A percentile compares a stretch with the other conserved stretches of the same genome.
phyloP scores from a whole-genome alignment of 53 echinoderm and acorn worm species.

The Paracentrotus lividus region DNA sequence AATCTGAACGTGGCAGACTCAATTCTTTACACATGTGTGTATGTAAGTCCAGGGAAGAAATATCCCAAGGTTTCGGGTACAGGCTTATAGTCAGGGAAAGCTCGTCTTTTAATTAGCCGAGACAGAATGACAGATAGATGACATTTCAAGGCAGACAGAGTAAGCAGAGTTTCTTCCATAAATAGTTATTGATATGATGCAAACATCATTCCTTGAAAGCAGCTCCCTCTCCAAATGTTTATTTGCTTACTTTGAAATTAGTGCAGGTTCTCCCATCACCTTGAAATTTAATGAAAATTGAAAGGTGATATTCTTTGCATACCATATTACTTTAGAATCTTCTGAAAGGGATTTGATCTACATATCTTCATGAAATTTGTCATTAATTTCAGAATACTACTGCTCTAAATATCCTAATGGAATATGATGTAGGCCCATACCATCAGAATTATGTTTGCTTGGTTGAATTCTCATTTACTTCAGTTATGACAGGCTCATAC shows the following conservation, averaged over 20 bases:
- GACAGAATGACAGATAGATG: slow-evolving; percentile 34
- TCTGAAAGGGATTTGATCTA: not conserved
- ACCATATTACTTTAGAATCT: not conserved
- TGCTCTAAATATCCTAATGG: not conserved
- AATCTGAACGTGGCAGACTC: slow-evolving; percentile 31
- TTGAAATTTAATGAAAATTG: not conserved
- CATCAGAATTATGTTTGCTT: not conserved
- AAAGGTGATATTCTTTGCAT: not conserved
- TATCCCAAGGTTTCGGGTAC: slow-evolving; percentile 19
- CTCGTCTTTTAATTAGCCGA: not conserved
- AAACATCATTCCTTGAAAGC: not conserved
- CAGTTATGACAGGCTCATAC: not conserved
- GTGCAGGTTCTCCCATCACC: not conserved
- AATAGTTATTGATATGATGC: not conserved
- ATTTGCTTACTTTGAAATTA: not conserved
- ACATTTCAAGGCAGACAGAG: not conserved
- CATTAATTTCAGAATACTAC: not conserved
- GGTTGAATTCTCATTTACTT: not conserved
- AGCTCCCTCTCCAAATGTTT: not conserved
- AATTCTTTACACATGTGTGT: slow-evolving; percentile 53
- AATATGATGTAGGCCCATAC: not conserved
- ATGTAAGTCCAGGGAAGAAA: slow-evolving; percentile 23
- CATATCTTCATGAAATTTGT: not conserved
- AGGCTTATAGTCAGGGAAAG: not conserved
- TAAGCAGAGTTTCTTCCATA: not conserved